These are phyloP conservation scores for Anagrus nilaparvatae DNA, from an alignment of 1,140 invertebrate genomes.

Conservation along the genomic window DNA sequence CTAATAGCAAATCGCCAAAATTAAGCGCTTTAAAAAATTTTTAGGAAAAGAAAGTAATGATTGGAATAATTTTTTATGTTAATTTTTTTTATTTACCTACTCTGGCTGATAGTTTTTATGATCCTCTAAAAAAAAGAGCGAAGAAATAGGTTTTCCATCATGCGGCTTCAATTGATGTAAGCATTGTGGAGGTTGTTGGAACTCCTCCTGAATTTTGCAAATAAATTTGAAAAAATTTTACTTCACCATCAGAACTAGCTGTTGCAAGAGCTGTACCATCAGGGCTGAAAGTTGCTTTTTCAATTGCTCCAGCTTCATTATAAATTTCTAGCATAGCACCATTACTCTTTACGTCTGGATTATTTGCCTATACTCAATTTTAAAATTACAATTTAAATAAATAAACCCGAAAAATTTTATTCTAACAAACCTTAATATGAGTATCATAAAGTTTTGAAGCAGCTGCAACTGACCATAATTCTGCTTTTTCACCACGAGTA, in stretches of 20 bases:
- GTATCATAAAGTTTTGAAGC: constrained; percentile 26
- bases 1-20: constrained; percentile 94
- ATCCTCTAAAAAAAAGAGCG: constrained; percentile 86
- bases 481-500: constrained; percentile 65
- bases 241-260: constrained; percentile 73
- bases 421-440: constrained; percentile 25
- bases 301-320: constrained; percentile 59
- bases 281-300: constrained; percentile 82
- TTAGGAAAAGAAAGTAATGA: not conserved
- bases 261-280: constrained; percentile 88
- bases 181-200: constrained; percentile 52
- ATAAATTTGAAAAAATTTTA: constrained; percentile 82
- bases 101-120: constrained; percentile 70
- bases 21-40: constrained; percentile 50
- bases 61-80: constrained; percentile 6
- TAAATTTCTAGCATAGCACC: constrained; percentile 49
- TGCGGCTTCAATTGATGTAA: constrained; percentile 88
- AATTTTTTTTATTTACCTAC: constrained; percentile 46
- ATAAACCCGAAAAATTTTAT: too few species aligned
- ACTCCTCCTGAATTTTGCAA: constrained; percentile 14
- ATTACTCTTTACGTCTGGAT: constrained; percentile 26
- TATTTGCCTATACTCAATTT: constrained; percentile 24
- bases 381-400: too few species aligned
- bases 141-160: constrained; percentile 71
- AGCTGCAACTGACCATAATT: constrained; percentile 35